Conservation (phyloP, 2,888 invertebrate genomes). For the Diaperis boleti region DNA sequence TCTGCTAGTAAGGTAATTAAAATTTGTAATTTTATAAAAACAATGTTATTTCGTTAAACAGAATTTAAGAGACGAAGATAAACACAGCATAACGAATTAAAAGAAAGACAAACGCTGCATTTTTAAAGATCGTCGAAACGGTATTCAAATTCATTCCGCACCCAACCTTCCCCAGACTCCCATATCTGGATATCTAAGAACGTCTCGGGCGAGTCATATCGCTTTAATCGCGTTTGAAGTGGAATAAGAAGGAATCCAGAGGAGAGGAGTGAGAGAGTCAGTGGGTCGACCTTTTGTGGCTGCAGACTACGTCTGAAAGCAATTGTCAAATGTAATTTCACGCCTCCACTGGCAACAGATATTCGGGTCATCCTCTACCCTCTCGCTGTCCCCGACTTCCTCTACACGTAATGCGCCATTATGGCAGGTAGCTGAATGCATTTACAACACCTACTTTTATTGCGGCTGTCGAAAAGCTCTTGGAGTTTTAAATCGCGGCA, state of each 20-base stretch:
- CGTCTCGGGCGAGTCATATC: slow-evolving; percentile 57
- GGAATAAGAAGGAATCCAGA: slow-evolving; percentile 50
- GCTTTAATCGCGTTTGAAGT: slow-evolving; percentile 57
- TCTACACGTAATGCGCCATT: slow-evolving; percentile 31
- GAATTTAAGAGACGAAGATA: too few species aligned
- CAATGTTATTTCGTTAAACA: too few species aligned
- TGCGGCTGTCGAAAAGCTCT: too few species aligned
- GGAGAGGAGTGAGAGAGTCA: too few species aligned
- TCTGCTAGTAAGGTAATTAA: too few species aligned
- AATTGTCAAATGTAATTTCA: slow-evolving; percentile 64
- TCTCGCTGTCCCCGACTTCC: slow-evolving; percentile 11
- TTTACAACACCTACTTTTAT: too few species aligned
- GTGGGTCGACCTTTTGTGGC: slow-evolving; percentile 49
- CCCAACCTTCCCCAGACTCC: slow-evolving; percentile 52
- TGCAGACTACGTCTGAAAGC: slow-evolving; percentile 50
- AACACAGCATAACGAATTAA: too few species aligned
- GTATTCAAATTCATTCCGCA: slow-evolving; percentile 60
- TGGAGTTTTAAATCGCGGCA: too few species aligned
- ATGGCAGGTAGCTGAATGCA: too few species aligned
- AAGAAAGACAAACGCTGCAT: too few species aligned
- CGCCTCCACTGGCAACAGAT: slow-evolving; percentile 58
- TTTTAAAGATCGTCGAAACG: slow-evolving; percentile 47
- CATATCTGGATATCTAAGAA: slow-evolving; percentile 51
- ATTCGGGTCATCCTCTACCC: slow-evolving; percentile 51
- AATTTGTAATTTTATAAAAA: too few species aligned